Evolutionary conservation across 2,797 vertebrate species (phyloP).

Genomic region (Clarias fuscus): DNA sequence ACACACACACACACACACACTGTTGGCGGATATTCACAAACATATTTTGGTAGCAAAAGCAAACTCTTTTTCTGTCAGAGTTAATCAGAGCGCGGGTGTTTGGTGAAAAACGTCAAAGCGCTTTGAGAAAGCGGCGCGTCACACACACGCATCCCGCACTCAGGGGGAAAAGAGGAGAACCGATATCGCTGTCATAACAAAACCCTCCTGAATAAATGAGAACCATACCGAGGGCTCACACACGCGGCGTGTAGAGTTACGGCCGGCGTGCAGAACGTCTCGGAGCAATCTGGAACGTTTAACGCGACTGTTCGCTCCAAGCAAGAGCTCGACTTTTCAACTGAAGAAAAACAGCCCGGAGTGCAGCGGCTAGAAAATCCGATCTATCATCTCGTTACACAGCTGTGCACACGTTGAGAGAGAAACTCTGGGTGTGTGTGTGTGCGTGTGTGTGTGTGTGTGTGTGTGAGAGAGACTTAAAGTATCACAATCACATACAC

Average conservation of each 20-base stretch:
- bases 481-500: neutral
- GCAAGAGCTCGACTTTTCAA: neutral
- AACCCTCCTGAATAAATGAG: conserved; percentile 28
- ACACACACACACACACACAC: conserved; percentile 3
- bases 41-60: neutral
- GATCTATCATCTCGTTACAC: conserved; percentile 36
- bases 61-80: neutral
- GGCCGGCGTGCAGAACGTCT: neutral
- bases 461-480: neutral
- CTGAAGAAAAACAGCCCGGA: neutral
- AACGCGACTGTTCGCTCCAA: neutral
- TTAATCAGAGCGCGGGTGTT: conserved; percentile 20
- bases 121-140: neutral
- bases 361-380: conserved; percentile 12
- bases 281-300: conserved; percentile 19
- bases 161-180: conserved; percentile 21
- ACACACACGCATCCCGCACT: conserved; percentile 17
- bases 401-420: neutral
- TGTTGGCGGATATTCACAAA: neutral
- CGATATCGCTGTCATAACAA: conserved; percentile 25
- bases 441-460: conserved; percentile 9
- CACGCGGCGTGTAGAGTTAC: conserved; percentile 10
- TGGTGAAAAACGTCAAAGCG: conserved; percentile 25
- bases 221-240: conserved; percentile 21
- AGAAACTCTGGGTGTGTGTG: neutral